phyloP scores from a whole-genome alignment of 2,888 invertebrate genomes.

The Agonopterix alstromeriana region DNA sequence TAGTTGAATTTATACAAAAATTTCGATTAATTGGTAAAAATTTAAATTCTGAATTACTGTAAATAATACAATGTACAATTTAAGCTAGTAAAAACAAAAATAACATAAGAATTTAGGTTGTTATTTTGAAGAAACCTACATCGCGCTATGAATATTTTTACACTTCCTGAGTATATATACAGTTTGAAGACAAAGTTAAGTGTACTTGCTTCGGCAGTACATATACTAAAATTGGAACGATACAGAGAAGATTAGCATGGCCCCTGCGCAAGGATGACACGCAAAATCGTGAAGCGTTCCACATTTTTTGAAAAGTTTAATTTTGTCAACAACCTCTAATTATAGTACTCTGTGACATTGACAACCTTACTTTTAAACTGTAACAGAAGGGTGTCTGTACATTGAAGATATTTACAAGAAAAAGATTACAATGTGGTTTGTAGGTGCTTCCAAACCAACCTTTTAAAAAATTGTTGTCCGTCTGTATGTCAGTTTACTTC shows the following conservation, averaged over 20 bases:
- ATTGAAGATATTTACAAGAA: too few species aligned
- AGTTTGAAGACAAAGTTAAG: fast-evolving
- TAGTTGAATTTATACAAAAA: too few species aligned
- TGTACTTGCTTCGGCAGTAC: conserved; percentile 52
- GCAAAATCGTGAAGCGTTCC: conserved; percentile 50
- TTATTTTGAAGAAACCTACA: conserved; percentile 8
- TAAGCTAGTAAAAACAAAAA: too few species aligned
- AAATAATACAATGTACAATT: background rate
- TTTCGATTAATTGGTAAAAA: background rate
- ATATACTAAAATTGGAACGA: conserved; percentile 54
- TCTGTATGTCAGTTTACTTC: too few species aligned
- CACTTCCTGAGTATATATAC: conserved; percentile 1
- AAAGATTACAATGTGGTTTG: too few species aligned
- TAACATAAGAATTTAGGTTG: too few species aligned
- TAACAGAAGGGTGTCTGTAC: too few species aligned
- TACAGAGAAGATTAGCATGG: conserved; percentile 52
- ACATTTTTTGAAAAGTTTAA: conserved; percentile 30
- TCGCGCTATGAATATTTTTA: conserved; percentile 16
- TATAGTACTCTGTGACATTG: too few species aligned
- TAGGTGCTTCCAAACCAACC: too few species aligned
- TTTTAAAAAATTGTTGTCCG: too few species aligned
- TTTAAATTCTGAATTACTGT: background rate
- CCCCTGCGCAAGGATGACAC: conserved; percentile 54
- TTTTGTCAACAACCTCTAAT: too few species aligned
- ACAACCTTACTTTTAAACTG: too few species aligned